These are phyloP conservation scores for Muscicapa striata DNA, from an alignment of 2,797 vertebrate genomes.

Conservation along the genomic window DNA sequence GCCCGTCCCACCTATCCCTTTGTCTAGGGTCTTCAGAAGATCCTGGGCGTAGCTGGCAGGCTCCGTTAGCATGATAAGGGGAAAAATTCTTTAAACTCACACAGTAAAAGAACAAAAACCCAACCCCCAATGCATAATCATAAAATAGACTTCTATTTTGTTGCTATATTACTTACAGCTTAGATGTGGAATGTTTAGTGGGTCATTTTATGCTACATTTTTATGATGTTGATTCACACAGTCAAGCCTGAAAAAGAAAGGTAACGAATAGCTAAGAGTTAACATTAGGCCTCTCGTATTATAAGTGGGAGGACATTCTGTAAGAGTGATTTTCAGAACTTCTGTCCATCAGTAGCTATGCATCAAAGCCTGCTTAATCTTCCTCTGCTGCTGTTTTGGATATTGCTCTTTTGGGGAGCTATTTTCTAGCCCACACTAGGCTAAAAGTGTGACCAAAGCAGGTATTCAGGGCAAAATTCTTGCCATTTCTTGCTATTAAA, in stretches of 20 bases:
- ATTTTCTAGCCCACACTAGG: neutral
- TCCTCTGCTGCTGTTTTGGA: neutral
- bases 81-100: no score
- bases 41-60: no score
- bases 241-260: neutral
- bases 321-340: neutral
- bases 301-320: neutral
- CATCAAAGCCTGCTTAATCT: neutral
- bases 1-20: no score
- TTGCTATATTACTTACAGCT: neutral
- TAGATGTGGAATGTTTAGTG: neutral
- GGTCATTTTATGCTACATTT: neutral
- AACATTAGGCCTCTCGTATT: neutral
- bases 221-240: neutral
- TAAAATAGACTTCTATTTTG: neutral
- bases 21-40: no score
- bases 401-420: neutral
- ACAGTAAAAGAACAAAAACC: no score
- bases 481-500: neutral
- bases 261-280: neutral
- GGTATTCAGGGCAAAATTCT: neutral
- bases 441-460: neutral
- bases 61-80: no score
- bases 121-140: neutral
- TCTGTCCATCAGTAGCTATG: neutral